Base-by-base conservation (phyloP, 2,797 vertebrate species). In the Carcharodon carcharias region DNA sequence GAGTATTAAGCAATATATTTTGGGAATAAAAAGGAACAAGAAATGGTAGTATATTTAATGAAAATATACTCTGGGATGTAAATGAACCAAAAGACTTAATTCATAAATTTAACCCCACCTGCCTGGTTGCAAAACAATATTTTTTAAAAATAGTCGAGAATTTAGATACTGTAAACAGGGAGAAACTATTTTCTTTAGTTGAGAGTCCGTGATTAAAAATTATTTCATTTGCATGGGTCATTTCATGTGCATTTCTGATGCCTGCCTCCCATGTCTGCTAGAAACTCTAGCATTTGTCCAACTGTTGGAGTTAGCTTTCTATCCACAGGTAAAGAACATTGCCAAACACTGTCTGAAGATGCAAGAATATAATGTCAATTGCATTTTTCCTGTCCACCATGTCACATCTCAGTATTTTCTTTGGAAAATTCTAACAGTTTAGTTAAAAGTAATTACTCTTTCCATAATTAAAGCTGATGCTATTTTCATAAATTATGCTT, bases 401-500 rank as follows among this genome's bases (percentile, higher is more conserved):
- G 28, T 31, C 28, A 89, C 50, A 28, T 9, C 11, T 31, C 28
- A 89, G 87, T 31, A 58, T 31, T 89, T 26, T 58, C 26, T 89
- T 89, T 89, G 87, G 54, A 58, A 58, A 73, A 56, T 89, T 89
- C 45, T 87, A 54, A 54, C 28, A 89, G 26, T 8, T 89, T 89
- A 56, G 87, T 58, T 89, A 58, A 89, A 58, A 89, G 28, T 58
- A 58, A 35, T 11, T 54, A 54, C 9, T 23, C 45, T 54, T 89
- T 89, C 87, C 28, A 58, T 31, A 88, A 88, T 31, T 56, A 88
- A 28, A 88, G 56, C 11, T 56, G n/a, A 85, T 31, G 69, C 6
- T 87, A 26, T 50, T 87, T 87, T 87, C 8, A 23, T 87, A 87
- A 85, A 85, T 85, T 87, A 87, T 87, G n/a, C 85, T 50, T 87